A percentile compares a stretch with the other conserved stretches of the same genome.
phyloP scores from a whole-genome alignment of 1,140 invertebrate species.

The Chelonus insularis region DNA sequence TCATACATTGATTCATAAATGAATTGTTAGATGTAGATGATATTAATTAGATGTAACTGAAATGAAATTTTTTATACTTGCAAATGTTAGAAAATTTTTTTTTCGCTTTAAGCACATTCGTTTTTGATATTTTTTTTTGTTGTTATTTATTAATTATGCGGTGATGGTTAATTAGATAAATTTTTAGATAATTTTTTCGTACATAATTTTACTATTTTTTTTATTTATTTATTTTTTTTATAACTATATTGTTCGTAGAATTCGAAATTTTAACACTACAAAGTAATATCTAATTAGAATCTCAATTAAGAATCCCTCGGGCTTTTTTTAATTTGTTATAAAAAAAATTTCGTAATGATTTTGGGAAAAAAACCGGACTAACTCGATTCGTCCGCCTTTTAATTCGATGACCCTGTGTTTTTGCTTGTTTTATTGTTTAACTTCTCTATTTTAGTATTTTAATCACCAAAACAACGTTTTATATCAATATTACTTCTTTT shows the following conservation, averaged over 20 bases:
- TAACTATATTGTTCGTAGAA: slow-evolving; percentile 19
- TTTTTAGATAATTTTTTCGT: slow-evolving; percentile 54
- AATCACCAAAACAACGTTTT: not conserved
- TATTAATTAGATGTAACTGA: too few relatives aligned
- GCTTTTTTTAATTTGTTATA: slow-evolving; percentile 44
- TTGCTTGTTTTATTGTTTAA: not conserved
- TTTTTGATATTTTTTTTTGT: slow-evolving; percentile 32
- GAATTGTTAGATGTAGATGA: too few relatives aligned
- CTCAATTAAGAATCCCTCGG: slow-evolving; percentile 51
- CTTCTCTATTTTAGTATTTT: slow-evolving; percentile 4
- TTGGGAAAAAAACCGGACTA: slow-evolving; percentile 31
- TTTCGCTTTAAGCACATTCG: slow-evolving; percentile 25
- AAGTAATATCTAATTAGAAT: slow-evolving; percentile 55
- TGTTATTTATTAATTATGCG: slow-evolving; percentile 29
- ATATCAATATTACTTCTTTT: not conserved
- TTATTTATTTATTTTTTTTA: slow-evolving; percentile 42
- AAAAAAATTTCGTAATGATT: slow-evolving; percentile 29
- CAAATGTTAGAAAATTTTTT: too few relatives aligned
- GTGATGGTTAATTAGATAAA: slow-evolving; percentile 50
- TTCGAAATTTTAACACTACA: slow-evolving; percentile 43
- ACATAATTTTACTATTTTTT: slow-evolving; percentile 39
- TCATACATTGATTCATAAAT: too few relatives aligned
- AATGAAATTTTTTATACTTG: too few relatives aligned
- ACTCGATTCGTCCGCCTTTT: slow-evolving; percentile 44
- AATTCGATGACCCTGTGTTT: slow-evolving; percentile 13